Evolutionary conservation across 2,888 invertebrate genomes (phyloP), one percentile per base, ranked within the genome.

Genomic region (Caenorhabditis macrosperma): DNA sequence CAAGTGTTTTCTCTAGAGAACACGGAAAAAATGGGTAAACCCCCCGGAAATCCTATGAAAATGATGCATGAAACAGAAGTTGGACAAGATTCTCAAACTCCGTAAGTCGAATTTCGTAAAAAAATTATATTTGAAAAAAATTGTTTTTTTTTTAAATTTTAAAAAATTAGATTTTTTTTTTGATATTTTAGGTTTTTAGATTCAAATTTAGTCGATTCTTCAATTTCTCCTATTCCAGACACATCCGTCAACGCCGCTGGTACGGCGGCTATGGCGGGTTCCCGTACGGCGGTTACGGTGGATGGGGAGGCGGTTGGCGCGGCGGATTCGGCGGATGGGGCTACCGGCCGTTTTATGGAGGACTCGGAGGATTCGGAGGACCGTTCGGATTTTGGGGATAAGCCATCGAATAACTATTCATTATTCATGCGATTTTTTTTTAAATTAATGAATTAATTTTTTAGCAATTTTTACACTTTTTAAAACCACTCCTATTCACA

Each of bases 241-340:
- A 54, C 33, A 9, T 50, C 0, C 57, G 68, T 5, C 17, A 30
- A 44, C 60, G 60, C 26, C 60, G 67, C 30, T 66, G 66, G 52
- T 2, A 9, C 10, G 17, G 17, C 33, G 33, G 33, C 9, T 33
- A 33, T 33, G 6, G 6, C 6, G 60, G 55, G 35, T 35, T 38
- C 28, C n/a, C n/a, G n/a, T 60, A 38, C 33, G 60, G 71, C 9
- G 61, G 54, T 26, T 52, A 59, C 59, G 60, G 69, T 22, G 54
- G 60, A 46, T 59, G 59, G 30, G 61, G 61, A 20, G 48, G 61
- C 22, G 61, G 59, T 15, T n/a, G 44, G 17, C 17, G n/a, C 2
- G 17, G 44, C 17, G 68, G 59, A 54, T 61, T 26, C 26, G 60
- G 52, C 26, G 52, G 52, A 12, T 60, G 54, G 54, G 54, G 54